Evolutionary conservation across 2,797 vertebrate genomes (phyloP).

Genomic region (Nyctalus aviator): DNA sequence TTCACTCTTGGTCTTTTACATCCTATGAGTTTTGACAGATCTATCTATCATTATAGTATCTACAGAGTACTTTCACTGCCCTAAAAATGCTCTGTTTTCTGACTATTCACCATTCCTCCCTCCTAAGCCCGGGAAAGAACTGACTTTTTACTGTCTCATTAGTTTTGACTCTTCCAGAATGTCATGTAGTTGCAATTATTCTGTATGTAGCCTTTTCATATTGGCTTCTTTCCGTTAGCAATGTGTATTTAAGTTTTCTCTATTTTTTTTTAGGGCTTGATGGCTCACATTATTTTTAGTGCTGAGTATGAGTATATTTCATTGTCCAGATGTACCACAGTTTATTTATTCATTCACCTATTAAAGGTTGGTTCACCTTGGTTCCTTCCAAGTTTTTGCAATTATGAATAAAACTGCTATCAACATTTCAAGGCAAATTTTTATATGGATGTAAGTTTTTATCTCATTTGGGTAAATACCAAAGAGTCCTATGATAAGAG

Average conservation of each 20-base stretch:
- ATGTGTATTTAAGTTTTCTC: neutral
- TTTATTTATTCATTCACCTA: neutral
- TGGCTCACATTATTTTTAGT: neutral
- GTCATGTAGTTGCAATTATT: neutral
- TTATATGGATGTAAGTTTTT: conserved; percentile 2
- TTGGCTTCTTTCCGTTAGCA: neutral
- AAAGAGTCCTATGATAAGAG: neutral
- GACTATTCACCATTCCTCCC: neutral
- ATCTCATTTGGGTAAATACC: neutral
- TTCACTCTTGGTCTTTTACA: neutral
- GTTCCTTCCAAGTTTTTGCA: neutral
- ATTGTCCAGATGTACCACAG: neutral
- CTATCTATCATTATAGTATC: neutral
- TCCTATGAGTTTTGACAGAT: neutral
- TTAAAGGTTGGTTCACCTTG: neutral
- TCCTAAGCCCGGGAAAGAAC: neutral
- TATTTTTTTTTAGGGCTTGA: neutral
- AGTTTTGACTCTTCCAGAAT: neutral
- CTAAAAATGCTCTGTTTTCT: neutral
- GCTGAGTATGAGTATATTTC: neutral
- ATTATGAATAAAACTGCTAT: neutral
- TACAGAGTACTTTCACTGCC: neutral
- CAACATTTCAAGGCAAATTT: conserved; percentile 2
- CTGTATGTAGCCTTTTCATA: neutral
- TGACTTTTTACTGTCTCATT: neutral